Percentiles rank a stretch among this genome's conserved stretches.
phyloP scores from a whole-genome alignment of 2,113 vertebrate species.

The Malurus melanocephalus region DNA sequence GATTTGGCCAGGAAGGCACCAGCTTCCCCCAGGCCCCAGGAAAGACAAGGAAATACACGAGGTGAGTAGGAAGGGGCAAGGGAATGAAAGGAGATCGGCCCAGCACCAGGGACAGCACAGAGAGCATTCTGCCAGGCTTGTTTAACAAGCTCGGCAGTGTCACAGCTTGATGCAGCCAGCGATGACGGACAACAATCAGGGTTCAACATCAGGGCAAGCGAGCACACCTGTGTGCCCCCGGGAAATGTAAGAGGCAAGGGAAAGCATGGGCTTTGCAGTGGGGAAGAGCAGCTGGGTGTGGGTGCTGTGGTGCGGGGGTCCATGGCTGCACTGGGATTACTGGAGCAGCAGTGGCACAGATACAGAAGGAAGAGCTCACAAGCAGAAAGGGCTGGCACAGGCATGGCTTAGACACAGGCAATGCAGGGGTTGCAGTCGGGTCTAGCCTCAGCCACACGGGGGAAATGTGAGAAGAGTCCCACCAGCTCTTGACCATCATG shows the following conservation, averaged over 20 bases:
- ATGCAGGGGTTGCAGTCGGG: rapidly evolving
- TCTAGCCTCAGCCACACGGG: neutral
- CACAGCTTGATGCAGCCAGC: neutral
- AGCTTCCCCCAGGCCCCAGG: neutral
- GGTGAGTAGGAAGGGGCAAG: neutral
- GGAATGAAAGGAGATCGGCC: neutral
- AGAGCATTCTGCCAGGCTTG: neutral
- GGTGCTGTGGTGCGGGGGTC: neutral
- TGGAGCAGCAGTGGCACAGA: neutral
- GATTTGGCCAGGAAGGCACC: neutral
- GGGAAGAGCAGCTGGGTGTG: neutral
- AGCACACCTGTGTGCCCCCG: neutral
- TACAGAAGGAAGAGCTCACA: neutral
- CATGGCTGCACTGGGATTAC: neutral
- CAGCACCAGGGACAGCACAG: neutral
- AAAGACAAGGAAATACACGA: neutral
- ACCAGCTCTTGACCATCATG: neutral
- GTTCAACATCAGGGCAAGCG: neutral
- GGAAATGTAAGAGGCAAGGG: neutral
- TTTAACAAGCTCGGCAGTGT: neutral
- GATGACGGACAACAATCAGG: neutral
- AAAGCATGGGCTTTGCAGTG: neutral
- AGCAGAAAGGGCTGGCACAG: neutral
- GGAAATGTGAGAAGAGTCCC: neutral
- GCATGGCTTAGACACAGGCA: neutral